These are phyloP conservation scores for Triops longicaudatus DNA, from an alignment of 1,140 invertebrate species.

Conservation along the genomic window DNA sequence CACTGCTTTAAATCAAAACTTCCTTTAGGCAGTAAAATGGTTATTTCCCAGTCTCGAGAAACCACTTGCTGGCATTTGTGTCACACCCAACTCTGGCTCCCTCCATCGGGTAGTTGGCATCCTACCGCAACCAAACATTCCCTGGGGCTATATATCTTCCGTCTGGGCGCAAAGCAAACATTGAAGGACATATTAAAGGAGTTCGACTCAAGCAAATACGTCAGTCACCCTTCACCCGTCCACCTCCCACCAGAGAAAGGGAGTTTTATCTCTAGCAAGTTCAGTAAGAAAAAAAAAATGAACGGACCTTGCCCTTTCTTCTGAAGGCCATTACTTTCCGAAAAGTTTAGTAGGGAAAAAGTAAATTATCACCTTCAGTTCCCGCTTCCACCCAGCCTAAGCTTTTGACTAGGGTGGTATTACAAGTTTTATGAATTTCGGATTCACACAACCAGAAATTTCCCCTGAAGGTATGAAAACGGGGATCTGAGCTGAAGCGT, in stretches of 20 bases:
- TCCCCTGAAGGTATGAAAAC: not conserved
- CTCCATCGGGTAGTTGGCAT: not conserved
- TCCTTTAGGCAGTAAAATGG: not conserved
- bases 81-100: not conserved
- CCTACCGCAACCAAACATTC: not conserved
- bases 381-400: not conserved
- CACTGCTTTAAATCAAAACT: not conserved
- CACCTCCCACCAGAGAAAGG: too few relatives aligned
- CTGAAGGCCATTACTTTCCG: not conserved
- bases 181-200: not conserved
- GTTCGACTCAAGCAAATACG: not conserved
- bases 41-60: not conserved
- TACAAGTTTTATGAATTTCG: not conserved
- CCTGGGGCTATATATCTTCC: not conserved
- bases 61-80: conserved; percentile 11
- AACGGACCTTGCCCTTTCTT: too few relatives aligned
- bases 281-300: too few relatives aligned
- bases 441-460: not conserved
- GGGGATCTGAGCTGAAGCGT: not conserved
- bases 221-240: not conserved
- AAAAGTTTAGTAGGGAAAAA: not conserved
- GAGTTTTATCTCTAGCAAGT: too few relatives aligned
- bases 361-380: not conserved
- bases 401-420: not conserved
- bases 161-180: not conserved